These are phyloP conservation scores for Pelochelys cantorii DNA, from an alignment of 2,797 vertebrate species.

Conservation along the genomic window DNA sequence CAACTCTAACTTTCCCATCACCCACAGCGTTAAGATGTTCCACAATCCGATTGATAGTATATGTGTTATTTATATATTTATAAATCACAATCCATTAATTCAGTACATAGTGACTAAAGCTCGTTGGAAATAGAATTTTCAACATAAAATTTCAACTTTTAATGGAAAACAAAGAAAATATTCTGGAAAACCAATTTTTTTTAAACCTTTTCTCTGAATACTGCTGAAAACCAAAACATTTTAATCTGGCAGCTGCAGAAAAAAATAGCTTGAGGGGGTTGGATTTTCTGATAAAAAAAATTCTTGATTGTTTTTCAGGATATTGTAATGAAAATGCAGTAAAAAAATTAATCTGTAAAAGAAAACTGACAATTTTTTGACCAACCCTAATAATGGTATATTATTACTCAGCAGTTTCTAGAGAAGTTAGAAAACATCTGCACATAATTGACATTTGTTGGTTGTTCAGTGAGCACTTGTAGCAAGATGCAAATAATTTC, in stretches of 20 bases:
- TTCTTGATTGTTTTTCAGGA: not conserved
- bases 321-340: not conserved
- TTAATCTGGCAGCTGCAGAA: not conserved
- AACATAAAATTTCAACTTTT: not conserved
- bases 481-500: not conserved
- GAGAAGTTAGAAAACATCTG: not conserved
- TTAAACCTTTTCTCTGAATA: not conserved
- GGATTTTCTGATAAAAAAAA: not conserved
- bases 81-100: not conserved
- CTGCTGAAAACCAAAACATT: not conserved
- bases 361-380: not conserved
- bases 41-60: too few relatives aligned
- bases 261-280: not conserved
- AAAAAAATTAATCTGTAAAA: not conserved
- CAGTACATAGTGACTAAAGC: not conserved
- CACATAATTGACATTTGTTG: not conserved
- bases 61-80: too few relatives aligned
- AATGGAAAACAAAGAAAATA: not conserved
- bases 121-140: not conserved
- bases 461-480: not conserved
- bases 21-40: too few relatives aligned
- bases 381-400: not conserved
- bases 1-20: too few relatives aligned
- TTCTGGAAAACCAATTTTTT: not conserved
- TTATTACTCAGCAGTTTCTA: not conserved